These are phyloP conservation scores for Brachylomia viminalis DNA, from an alignment of 2,888 invertebrate species.

Conservation along the genomic window DNA sequence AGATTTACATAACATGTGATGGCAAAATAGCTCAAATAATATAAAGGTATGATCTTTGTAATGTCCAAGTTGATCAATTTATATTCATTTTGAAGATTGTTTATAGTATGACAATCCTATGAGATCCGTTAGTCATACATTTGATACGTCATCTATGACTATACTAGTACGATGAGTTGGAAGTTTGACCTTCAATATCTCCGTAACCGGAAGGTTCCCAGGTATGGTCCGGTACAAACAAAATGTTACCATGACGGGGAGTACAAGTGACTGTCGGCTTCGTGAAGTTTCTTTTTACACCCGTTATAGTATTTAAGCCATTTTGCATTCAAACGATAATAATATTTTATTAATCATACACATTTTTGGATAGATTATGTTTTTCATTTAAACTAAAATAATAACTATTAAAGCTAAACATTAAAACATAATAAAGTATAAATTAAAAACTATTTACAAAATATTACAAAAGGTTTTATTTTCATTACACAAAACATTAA, in stretches of 20 bases:
- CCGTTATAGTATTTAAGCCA: slow-evolving; percentile 57
- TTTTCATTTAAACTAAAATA: slow-evolving; percentile 79
- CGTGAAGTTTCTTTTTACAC: too few relatives aligned
- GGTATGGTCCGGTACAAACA: too few relatives aligned
- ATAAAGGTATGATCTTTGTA: background rate
- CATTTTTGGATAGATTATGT: slow-evolving; percentile 85
- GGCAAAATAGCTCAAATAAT: slow-evolving; percentile 51
- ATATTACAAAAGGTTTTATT: slow-evolving; percentile 81
- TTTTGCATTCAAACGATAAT: slow-evolving; percentile 68
- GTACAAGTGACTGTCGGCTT: too few relatives aligned
- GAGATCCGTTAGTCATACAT: slow-evolving; percentile 19
- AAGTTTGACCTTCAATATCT: too few relatives aligned
- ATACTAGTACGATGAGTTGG: too few relatives aligned
- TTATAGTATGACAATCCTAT: slow-evolving; percentile 4
- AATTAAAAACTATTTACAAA: slow-evolving; percentile 89
- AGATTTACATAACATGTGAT: slow-evolving; percentile 39
- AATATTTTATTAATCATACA: slow-evolving; percentile 79
- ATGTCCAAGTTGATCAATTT: background rate
- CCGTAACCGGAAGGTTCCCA: too few relatives aligned
- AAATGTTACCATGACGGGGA: too few relatives aligned
- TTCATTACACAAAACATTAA: slow-evolving; percentile 60
- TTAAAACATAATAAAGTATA: slow-evolving; percentile 84
- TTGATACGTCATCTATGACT: background rate
- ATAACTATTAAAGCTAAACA: slow-evolving; percentile 89
- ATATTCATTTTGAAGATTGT: background rate